Evolutionary conservation across 2,797 vertebrate genomes (phyloP).

Genomic region (Hylomyscus alleni): DNA sequence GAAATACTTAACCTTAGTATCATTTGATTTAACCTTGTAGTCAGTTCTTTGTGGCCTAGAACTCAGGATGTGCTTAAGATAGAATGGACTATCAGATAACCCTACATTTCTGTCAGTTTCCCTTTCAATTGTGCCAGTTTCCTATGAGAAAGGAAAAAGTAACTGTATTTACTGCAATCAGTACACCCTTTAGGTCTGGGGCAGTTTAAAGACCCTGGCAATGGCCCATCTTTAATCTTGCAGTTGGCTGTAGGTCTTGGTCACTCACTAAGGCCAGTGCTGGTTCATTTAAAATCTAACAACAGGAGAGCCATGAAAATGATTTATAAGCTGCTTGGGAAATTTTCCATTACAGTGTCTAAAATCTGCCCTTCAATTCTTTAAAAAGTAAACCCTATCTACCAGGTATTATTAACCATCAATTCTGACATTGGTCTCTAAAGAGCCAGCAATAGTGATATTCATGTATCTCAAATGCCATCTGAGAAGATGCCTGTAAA

Average conservation of each 20-base stretch:
- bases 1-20: background rate
- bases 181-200: background rate
- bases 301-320: background rate
- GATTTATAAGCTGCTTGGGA: background rate
- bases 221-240: background rate
- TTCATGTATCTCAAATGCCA: background rate
- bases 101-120: background rate
- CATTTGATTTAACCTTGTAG: background rate
- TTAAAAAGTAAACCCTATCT: background rate
- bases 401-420: background rate
- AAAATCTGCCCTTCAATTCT: background rate
- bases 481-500: background rate
- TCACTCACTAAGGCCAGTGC: background rate
- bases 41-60: background rate
- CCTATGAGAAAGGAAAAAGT: background rate
- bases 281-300: background rate
- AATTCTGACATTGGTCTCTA: background rate
- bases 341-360: background rate
- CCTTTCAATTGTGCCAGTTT: background rate
- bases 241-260: background rate
- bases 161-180: background rate
- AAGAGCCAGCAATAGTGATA: background rate
- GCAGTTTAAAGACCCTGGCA: background rate
- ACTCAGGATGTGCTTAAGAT: background rate
- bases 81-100: background rate